Evolutionary conservation across 37 sponge, comb jelly and placozoan species (phyloP).

Genomic region (Petrosia ficiformis): DNA sequence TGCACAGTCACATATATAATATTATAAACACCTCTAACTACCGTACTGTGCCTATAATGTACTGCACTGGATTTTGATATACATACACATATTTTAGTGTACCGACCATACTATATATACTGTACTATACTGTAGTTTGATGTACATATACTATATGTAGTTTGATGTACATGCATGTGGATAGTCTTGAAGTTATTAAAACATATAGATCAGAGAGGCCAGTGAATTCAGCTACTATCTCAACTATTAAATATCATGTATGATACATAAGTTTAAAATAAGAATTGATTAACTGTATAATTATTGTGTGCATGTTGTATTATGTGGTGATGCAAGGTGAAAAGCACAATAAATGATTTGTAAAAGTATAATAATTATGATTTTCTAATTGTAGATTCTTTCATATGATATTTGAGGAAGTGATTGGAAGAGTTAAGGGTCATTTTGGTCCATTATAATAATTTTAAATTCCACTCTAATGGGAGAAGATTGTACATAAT

Average conservation of each 20-base stretch:
- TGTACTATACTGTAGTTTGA: too few relatives aligned
- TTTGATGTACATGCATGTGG: too few relatives aligned
- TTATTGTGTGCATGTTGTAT: constrained; percentile 52
- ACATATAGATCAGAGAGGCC: constrained; percentile 93
- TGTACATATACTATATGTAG: too few relatives aligned
- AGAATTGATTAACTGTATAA: neutral
- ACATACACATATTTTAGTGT: too few relatives aligned
- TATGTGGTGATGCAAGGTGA: constrained; percentile 90
- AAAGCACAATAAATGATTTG: neutral
- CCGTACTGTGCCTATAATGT: too few relatives aligned
- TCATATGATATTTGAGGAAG: constrained; percentile 95
- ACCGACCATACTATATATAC: too few relatives aligned
- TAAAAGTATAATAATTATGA: neutral
- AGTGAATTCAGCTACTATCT: constrained; percentile 95
- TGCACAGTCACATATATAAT: too few relatives aligned
- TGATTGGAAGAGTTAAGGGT: constrained; percentile 98
- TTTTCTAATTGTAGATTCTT: constrained; percentile 60
- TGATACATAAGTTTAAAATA: constrained; percentile 7
- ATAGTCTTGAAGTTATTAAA: constrained; percentile 77
- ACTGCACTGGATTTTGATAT: too few relatives aligned
- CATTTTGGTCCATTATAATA: constrained; percentile 99
- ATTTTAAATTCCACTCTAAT: constrained; percentile 91
- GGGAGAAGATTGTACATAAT: constrained; percentile 76
- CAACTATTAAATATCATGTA: constrained; percentile 89
- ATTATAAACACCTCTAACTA: too few relatives aligned